phyloP scores from a whole-genome alignment of 2,113 vertebrate genomes.

The Osmerus mordax region DNA sequence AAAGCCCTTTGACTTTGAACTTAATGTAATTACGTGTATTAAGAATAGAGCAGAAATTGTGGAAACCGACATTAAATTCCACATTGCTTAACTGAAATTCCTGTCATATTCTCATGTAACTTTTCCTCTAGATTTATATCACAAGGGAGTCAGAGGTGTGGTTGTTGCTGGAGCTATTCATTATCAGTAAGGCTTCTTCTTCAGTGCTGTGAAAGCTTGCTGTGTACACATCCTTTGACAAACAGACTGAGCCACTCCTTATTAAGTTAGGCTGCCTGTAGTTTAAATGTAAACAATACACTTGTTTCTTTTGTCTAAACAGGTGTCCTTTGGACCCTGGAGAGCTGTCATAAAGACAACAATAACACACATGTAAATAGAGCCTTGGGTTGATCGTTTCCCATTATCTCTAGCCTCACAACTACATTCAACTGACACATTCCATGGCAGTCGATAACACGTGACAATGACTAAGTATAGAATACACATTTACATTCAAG shows the following conservation, averaged over 20 bases:
- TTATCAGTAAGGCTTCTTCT: neutral
- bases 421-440: slow-evolving; percentile 41
- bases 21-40: too few species aligned
- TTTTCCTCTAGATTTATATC: too few species aligned
- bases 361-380: slow-evolving; percentile 25
- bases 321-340: slow-evolving; percentile 43
- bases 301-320: slow-evolving; percentile 27
- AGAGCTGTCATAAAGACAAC: slow-evolving; percentile 7
- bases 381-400: slow-evolving; percentile 9
- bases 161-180: neutral
- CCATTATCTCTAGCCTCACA: slow-evolving; percentile 9
- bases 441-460: slow-evolving; percentile 35
- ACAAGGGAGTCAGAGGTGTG: too few species aligned
- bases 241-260: slow-evolving; percentile 31
- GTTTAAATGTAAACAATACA: slow-evolving; percentile 28
- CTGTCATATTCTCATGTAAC: too few species aligned
- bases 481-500: neutral
- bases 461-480: slow-evolving; percentile 1
- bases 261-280: slow-evolving; percentile 5
- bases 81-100: too few species aligned
- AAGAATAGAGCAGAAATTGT: too few species aligned
- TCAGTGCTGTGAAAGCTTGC: slow-evolving; percentile 17
- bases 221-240: slow-evolving; percentile 30
- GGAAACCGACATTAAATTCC: too few species aligned
- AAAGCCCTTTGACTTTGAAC: too few species aligned